These are phyloP conservation scores for Prolemur simus DNA, from an alignment of 2,113 vertebrate species.

Conservation along the genomic window DNA sequence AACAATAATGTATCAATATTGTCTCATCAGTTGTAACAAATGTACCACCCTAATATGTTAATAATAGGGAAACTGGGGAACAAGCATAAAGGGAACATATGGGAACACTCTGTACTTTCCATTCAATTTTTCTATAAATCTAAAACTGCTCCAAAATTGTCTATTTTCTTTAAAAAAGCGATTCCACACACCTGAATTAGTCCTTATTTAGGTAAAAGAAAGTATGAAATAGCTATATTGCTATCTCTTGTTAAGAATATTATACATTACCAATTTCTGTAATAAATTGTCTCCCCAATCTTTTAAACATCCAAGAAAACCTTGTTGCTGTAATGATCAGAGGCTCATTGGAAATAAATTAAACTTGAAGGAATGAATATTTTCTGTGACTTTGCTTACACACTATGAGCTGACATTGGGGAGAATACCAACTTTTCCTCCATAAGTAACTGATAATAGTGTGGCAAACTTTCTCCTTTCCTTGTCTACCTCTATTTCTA, in stretches of 20 bases:
- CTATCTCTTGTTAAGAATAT: conserved; percentile 29
- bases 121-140: background rate
- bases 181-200: background rate
- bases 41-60: background rate
- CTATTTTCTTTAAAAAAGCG: background rate
- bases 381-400: background rate
- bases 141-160: background rate
- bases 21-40: background rate
- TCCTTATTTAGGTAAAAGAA: background rate
- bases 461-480: background rate
- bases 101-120: background rate
- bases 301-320: conserved; percentile 28
- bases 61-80: background rate
- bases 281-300: background rate
- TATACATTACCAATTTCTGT: background rate
- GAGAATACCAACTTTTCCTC: background rate
- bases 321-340: background rate
- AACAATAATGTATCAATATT: background rate
- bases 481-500: background rate
- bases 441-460: background rate
- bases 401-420: background rate
- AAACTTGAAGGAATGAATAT: conserved; percentile 11
- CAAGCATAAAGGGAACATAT: background rate
- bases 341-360: conserved; percentile 13
- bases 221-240: background rate